Percentiles rank a stretch among this genome's conserved stretches.
phyloP scores from a whole-genome alignment of 2,113 vertebrate species.

The Thomomys bottae region DNA sequence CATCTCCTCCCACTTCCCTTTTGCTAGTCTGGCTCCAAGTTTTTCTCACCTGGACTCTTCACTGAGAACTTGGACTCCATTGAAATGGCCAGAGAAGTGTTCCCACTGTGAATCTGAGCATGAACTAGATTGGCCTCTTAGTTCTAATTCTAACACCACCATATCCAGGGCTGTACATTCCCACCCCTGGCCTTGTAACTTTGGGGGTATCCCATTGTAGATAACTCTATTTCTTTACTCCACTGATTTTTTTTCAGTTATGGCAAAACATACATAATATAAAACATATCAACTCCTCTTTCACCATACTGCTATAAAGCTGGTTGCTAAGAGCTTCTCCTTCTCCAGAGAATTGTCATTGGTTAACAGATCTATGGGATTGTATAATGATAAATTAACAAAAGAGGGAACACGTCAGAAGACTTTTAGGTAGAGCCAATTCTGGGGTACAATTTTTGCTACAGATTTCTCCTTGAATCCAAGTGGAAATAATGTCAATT shows the following conservation, averaged over 20 bases:
- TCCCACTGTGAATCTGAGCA: neutral
- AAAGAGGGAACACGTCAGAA: neutral
- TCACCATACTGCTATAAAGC: neutral
- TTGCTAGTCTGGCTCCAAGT: neutral
- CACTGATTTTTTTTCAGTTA: neutral
- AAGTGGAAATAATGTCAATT: neutral
- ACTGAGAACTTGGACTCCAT: neutral
- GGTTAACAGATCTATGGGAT: neutral
- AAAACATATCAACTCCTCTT: neutral
- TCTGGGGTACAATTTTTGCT: neutral
- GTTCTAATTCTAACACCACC: neutral
- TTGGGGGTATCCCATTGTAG: neutral
- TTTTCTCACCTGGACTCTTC: neutral
- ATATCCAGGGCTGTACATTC: no score
- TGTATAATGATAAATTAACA: neutral
- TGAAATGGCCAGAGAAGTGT: neutral
- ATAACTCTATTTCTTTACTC: neutral
- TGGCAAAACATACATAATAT: neutral
- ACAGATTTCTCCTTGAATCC: neutral
- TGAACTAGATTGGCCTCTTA: neutral
- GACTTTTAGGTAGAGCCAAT: neutral
- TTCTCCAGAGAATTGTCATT: slow-evolving; percentile 6
- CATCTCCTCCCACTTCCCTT: neutral
- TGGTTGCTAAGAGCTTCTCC: neutral
- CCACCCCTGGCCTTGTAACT: neutral